Base-by-base conservation (phyloP, 2,113 vertebrate species). In the Falcunculus frontatus region DNA sequence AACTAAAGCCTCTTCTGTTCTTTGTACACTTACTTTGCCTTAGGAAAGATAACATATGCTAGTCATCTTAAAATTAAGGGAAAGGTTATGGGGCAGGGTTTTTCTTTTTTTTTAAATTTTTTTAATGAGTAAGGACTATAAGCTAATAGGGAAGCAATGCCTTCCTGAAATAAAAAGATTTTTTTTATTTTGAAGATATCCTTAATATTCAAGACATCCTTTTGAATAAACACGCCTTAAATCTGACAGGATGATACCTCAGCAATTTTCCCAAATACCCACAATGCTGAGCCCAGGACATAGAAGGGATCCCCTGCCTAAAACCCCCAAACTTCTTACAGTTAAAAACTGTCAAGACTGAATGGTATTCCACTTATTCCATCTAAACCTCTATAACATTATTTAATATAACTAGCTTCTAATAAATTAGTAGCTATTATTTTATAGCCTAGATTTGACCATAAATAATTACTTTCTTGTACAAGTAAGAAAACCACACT, bases 1-100 rank as follows among this genome's bases (percentile, higher is more conserved):
- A 95, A 92, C 73, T 81, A 72, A 96, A 95, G 84, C 23, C 35
- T 91, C 84, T 82, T 84, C 89, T 78, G 77, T 92, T 82, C 89
- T 95, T 94, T 84, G 53, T 95, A 72, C 87, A 42, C 65, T 75
- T 90, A 92, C 35, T 89, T 94, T 64, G 95, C 96, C 95, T 94
- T 89, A 91, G 95, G 96, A 92, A 87, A 95, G 39, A 79, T 76
- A 90, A 53, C 80, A 52, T 41, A 81, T 47, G 50, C 65, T 79
- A 84, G 29, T 84, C 74, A 78, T 75, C 77, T 89, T 56, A 64
- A 93, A 83, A 86, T 88, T 90, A 91, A 69, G 60, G 41, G 68
- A 77, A 69, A 84, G 87, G 55, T 94, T 87, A 75, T 22, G 20
- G 76, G 67, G 39, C 47, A 93, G 74, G 42, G 22, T 35, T 88